Conservation (phyloP, 2,113 vertebrate species). For the Aspidoscelis tigris region DNA sequence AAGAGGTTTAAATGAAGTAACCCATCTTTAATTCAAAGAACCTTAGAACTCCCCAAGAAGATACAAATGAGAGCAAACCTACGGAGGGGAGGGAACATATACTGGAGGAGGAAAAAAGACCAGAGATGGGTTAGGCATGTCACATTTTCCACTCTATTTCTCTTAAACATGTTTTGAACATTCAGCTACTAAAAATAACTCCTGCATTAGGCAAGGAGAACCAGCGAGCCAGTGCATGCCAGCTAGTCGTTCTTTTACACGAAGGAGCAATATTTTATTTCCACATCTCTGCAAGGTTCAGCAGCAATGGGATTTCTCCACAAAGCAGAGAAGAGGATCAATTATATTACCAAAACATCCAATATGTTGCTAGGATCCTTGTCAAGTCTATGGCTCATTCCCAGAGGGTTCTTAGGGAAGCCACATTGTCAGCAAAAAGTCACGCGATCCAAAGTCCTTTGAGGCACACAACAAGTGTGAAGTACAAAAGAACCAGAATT, state of each 20-base stretch:
- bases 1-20: slow-evolving; percentile 46
- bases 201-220: slow-evolving; percentile 38
- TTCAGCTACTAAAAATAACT: slow-evolving; percentile 66
- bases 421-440: background rate
- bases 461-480: background rate
- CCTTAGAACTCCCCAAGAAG: background rate
- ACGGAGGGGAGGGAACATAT: background rate
- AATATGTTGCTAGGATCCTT: background rate
- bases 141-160: slow-evolving; percentile 71
- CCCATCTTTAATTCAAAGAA: slow-evolving; percentile 57
- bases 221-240: slow-evolving; percentile 37
- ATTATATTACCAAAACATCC: background rate
- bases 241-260: background rate
- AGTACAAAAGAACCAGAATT: background rate
- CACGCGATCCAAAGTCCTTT: background rate
- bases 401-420: background rate
- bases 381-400: background rate
- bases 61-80: slow-evolving; percentile 58
- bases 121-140: slow-evolving; percentile 63
- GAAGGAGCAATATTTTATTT: background rate
- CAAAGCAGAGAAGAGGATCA: background rate
- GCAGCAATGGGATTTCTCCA: background rate
- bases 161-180: slow-evolving; percentile 65
- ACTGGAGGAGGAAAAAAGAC: slow-evolving; percentile 36
- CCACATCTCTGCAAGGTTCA: slow-evolving; percentile 1